Base-by-base conservation (phyloP, 2,888 invertebrate genomes). In the Escarpia spicata region DNA sequence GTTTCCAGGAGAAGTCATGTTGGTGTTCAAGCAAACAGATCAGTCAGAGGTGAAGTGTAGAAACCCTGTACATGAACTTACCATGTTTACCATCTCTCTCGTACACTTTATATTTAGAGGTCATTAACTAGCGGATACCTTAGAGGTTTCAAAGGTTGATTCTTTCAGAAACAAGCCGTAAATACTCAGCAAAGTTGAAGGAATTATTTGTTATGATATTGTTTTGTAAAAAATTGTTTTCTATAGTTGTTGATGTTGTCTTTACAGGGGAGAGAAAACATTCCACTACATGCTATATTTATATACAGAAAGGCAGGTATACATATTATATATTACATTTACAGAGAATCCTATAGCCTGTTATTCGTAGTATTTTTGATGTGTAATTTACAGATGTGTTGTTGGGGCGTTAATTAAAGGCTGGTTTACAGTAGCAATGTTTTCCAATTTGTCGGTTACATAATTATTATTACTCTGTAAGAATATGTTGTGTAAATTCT, bases 291-390 rank as follows among this genome's bases (percentile, higher is more conserved):
- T 75, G n/a, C 75, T 75, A 75, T 75, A 75, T 75, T 75, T 75
- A 75, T 75, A 75, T 75, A 75, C 75, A 75, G 19, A n/a, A 75
- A 75, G 75, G 75, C 75, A 26, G n/a, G 75, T 75, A 75, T 75
- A 75, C 75, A 75, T 75, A 52, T 12, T 9, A 75, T 75, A 26
- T 75, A 26, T 75, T 75, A 26, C 2, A 75, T 75, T 6, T 75
- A 75, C 75, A 75, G 75, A 75, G 75, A 75, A 26, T 75, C 75
- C 75, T 37, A 12, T 3, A 52, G 12, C 52, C 12, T 26, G 19
- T 75, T 75, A 75, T 75, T 75, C 75, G 75, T 75, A 75, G 75
- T 75, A 75, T 75, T 75, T 75, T 75, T 26, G 52, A 75, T 75
- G 75, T 75, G 75, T 75, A 75, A 75, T 75, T 75, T 26, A 75